Conservation (phyloP, 2,113 vertebrate species). For the Carassius gibelio region DNA sequence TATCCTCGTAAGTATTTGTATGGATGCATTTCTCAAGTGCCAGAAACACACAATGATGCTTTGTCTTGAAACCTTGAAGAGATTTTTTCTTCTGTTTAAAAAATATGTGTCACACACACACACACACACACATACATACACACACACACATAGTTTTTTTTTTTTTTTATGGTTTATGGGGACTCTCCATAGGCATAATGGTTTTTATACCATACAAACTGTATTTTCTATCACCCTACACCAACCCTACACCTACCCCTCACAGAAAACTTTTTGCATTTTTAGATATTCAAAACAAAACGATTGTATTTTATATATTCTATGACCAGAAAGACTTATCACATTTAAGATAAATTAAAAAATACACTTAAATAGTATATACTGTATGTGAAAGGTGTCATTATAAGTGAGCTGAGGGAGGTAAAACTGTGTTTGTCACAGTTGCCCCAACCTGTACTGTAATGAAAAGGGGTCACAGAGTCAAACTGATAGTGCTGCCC, state of each 20-base stretch:
- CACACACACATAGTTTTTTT: too few relatives aligned
- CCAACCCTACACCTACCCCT: too few relatives aligned
- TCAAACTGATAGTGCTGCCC: slow-evolving; percentile 33
- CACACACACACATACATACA: too few relatives aligned
- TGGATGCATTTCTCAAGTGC: slow-evolving; percentile 48
- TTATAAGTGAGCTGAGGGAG: slow-evolving; percentile 21
- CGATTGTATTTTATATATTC: neutral
- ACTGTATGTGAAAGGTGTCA: neutral
- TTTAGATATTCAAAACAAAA: too few relatives aligned
- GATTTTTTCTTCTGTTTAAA: neutral
- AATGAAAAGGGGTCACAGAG: slow-evolving; percentile 52
- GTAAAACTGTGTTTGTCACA: slow-evolving; percentile 32
- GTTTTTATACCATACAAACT: too few relatives aligned
- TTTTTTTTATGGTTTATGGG: too few relatives aligned
- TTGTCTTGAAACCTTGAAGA: slow-evolving; percentile 48
- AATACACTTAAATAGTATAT: neutral
- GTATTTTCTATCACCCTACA: too few relatives aligned
- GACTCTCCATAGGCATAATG: too few relatives aligned
- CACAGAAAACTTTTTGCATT: too few relatives aligned
- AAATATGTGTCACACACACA: too few relatives aligned
- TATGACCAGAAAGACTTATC: neutral
- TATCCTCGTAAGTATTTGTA: slow-evolving; percentile 37
- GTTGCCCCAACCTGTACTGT: slow-evolving; percentile 33
- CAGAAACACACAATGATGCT: slow-evolving; percentile 26
- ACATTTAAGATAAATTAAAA: neutral